Conservation (phyloP, 2,113 vertebrate species). For the Numida meleagris region DNA sequence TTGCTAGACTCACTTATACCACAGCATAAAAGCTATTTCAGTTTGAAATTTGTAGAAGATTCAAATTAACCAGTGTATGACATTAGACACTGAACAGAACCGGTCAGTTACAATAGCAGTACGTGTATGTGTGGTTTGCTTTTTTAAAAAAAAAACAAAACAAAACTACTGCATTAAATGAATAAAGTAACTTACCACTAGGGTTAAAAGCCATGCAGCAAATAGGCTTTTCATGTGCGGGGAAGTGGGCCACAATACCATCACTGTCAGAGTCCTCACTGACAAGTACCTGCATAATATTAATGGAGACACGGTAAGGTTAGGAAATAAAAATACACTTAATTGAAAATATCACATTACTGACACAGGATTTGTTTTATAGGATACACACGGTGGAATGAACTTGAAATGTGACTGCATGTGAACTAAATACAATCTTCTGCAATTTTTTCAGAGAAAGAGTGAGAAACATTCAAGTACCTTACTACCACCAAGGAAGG, state of each 20-base stretch:
- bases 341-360: not conserved
- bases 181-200: conserved; percentile 84
- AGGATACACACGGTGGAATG: not conserved
- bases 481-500: not conserved
- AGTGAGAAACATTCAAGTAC: fast-evolving
- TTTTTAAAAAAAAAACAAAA: not conserved
- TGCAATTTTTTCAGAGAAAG: not conserved
- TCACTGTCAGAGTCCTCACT: conserved; percentile 95
- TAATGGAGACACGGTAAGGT: not conserved
- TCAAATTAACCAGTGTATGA: not conserved
- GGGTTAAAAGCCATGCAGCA: conserved; percentile 99
- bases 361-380: fast-evolving
- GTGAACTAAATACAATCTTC: not conserved
- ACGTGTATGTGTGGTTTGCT: not conserved
- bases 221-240: conserved; percentile 97
- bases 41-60: not conserved
- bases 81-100: not conserved
- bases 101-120: not conserved
- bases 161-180: not conserved
- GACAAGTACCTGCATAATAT: conserved; percentile 86
- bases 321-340: not conserved
- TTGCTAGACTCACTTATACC: not conserved
- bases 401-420: fast-evolving
- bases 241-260: conserved; percentile 97
- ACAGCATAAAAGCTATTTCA: fast-evolving